These are phyloP conservation scores for Eudasyphora cyanicolor DNA, from an alignment of 2,888 invertebrate genomes.

Conservation along the genomic window DNA sequence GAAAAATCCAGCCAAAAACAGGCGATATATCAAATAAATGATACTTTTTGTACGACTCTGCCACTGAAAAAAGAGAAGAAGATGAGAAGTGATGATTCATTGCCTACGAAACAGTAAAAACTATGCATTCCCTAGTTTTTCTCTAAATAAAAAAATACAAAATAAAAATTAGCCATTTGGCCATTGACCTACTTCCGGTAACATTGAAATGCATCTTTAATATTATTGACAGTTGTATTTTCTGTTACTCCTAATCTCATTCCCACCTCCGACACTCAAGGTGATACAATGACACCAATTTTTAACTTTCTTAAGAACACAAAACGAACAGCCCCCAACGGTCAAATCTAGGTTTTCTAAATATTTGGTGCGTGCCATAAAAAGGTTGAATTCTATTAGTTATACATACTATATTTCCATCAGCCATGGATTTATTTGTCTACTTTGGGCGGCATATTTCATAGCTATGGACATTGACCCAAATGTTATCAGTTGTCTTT, in stretches of 20 bases:
- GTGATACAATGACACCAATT: constrained; percentile 64
- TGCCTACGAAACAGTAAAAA: too few relatives aligned
- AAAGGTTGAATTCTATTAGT: constrained; percentile 20
- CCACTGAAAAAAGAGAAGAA: constrained; percentile 76
- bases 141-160: neutral
- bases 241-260: neutral
- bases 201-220: constrained; percentile 41
- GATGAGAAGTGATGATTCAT: too few relatives aligned
- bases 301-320: neutral
- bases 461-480: constrained; percentile 39
- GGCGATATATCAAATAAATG: constrained; percentile 77
- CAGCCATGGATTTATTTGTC: neutral
- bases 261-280: constrained; percentile 69
- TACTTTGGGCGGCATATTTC: neutral
- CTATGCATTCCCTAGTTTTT: neutral
- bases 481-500: constrained; percentile 1
- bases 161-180: neutral
- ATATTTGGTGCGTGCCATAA: constrained; percentile 39
- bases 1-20: constrained; percentile 78
- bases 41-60: constrained; percentile 78
- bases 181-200: constrained; percentile 28
- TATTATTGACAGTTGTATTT: constrained; percentile 27
- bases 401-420: neutral
- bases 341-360: constrained; percentile 19
- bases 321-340: neutral